A percentile compares a stretch with the other conserved stretches of the same genome.
phyloP scores from a whole-genome alignment of 2,888 invertebrate species.

The Leptinotarsa haldemani region DNA sequence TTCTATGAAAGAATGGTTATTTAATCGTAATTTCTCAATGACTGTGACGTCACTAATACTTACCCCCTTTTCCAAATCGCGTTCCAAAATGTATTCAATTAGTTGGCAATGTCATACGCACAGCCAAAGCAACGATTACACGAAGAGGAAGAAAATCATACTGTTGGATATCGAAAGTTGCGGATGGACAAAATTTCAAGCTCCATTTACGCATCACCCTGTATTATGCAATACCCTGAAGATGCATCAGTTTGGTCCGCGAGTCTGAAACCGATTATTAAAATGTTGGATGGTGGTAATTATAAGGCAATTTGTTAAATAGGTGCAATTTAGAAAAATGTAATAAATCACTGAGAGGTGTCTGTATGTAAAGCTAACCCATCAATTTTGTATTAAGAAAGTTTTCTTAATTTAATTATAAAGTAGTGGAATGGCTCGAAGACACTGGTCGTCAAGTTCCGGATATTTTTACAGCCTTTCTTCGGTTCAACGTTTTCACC shows the following conservation, averaged over 20 bases:
- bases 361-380: constrained; percentile 34
- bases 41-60: too few species aligned
- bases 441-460: constrained; percentile 16
- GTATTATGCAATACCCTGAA: constrained; percentile 5
- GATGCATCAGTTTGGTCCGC: constrained; percentile 27
- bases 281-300: constrained; percentile 41
- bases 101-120: too few species aligned
- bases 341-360: constrained; percentile 39
- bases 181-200: not conserved
- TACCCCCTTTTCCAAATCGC: too few species aligned
- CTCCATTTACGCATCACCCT: not conserved
- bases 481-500: not conserved
- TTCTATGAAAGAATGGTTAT: too few species aligned
- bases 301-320: constrained; percentile 45
- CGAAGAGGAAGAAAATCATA: too few species aligned
- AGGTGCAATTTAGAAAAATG: constrained; percentile 42
- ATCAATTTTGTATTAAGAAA: constrained; percentile 41
- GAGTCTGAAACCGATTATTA: constrained; percentile 41
- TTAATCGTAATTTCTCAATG: too few species aligned
- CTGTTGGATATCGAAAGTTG: too few species aligned
- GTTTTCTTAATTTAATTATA: constrained; percentile 43
- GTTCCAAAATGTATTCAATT: too few species aligned
- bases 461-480: not conserved
- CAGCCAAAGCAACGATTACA: too few species aligned
- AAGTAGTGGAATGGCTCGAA: constrained; percentile 29